These are phyloP conservation scores for Norana najaformis DNA, from an alignment of 2,888 invertebrate species.

Conservation along the genomic window DNA sequence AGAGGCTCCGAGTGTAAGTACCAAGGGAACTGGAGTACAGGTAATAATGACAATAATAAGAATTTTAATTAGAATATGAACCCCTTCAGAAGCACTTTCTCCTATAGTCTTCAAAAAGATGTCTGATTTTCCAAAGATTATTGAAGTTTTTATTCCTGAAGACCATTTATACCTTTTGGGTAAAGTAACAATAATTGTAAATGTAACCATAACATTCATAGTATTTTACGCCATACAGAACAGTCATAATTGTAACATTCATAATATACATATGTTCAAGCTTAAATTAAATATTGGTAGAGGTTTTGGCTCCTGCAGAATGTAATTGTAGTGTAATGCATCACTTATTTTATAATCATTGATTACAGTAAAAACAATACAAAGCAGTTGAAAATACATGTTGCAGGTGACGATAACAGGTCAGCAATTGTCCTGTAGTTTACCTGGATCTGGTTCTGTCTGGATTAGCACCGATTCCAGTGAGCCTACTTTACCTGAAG, in stretches of 20 bases:
- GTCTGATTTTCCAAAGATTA: no score
- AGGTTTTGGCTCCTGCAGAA: no score
- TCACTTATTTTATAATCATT: neutral
- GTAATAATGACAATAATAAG: neutral
- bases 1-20: conserved; percentile 39
- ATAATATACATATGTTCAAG: no score
- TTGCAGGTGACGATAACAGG: conserved; percentile 52
- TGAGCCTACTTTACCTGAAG: neutral
- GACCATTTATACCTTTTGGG: neutral
- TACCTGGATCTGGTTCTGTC: conserved; percentile 18
- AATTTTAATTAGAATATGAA: no score
- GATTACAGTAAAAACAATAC: neutral
- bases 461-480: conserved; percentile 4
- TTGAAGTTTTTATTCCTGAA: neutral
- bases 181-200: no score
- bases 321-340: no score
- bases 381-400: conserved; percentile 27
- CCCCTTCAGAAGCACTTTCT: no score
- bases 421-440: conserved; percentile 50
- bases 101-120: no score
- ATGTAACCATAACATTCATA: no score
- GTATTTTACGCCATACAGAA: no score
- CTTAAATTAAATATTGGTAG: no score
- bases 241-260: no score
- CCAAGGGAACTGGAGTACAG: neutral